Percentiles rank a stretch among this genome's conserved stretches.
Conservation (phyloP, 2,113 vertebrate genomes). For the Thinocorus orbignyianus region DNA sequence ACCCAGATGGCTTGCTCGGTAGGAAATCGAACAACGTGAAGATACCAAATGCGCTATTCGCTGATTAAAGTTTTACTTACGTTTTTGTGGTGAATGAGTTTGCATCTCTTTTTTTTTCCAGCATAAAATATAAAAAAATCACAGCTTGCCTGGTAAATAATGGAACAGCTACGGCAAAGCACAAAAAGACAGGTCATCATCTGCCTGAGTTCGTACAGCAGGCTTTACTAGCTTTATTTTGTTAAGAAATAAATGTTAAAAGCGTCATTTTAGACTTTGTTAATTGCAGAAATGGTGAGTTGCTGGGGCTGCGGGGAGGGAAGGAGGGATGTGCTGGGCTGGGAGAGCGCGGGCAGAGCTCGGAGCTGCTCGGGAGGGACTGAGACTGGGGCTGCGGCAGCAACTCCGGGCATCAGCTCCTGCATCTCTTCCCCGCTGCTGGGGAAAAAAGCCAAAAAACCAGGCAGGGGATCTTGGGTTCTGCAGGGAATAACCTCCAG, state of each 20-base stretch:
- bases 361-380: conserved; percentile 39
- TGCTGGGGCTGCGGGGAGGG: neutral
- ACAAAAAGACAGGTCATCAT: neutral
- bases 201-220: neutral
- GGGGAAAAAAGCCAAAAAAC: conserved; percentile 20
- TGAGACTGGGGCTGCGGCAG: conserved; percentile 42
- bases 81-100: neutral
- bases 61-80: neutral
- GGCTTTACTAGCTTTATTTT: neutral
- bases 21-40: neutral
- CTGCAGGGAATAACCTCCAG: conserved; percentile 19
- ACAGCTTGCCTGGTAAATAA: neutral
- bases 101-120: neutral
- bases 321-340: neutral
- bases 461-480: conserved; percentile 30
- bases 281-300: neutral
- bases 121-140: neutral
- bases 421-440: conserved; percentile 30
- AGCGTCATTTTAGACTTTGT: neutral
- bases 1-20: neutral
- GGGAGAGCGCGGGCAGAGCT: conserved; percentile 7
- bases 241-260: no score
- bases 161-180: neutral
- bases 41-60: neutral
- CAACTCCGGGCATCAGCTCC: conserved; percentile 52